Percentiles rank a stretch among this genome's conserved stretches.
Conservation (phyloP, 2,113 vertebrate genomes). For the Oostethus manadensis region DNA sequence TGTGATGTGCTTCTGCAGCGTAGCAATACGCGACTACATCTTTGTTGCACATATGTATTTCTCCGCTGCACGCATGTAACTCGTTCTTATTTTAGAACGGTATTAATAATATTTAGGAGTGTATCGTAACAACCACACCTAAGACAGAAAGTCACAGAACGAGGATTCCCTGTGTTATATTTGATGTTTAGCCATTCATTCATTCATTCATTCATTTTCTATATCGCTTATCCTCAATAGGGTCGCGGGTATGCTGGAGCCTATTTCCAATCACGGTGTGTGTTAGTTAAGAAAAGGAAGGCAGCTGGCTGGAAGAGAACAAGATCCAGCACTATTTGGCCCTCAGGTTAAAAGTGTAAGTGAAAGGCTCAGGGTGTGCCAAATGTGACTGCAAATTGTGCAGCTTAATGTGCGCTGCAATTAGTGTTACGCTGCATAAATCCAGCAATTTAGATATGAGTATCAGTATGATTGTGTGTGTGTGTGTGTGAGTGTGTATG, state of each 20-base stretch:
- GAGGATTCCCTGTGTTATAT: too few species aligned
- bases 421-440: conserved; percentile 18
- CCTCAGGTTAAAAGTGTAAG: conserved; percentile 6
- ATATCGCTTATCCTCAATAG: too few species aligned
- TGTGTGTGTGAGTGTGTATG: neutral
- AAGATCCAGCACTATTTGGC: conserved; percentile 1
- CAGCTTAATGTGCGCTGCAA: conserved; percentile 21
- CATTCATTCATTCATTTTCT: too few species aligned
- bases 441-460: neutral
- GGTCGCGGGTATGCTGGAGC: too few species aligned
- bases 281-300: conserved; percentile 1
- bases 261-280: neutral
- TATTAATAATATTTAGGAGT: too few species aligned
- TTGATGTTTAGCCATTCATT: neutral
- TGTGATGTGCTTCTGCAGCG: too few species aligned
- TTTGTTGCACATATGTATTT: too few species aligned
- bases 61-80: too few species aligned
- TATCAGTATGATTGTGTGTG: neutral
- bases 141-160: neutral
- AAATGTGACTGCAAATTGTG: conserved; percentile 14
- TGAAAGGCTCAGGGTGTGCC: conserved; percentile 3
- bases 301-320: neutral
- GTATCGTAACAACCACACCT: too few species aligned
- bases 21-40: too few species aligned
- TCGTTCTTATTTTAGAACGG: too few species aligned